Evolutionary conservation across 2,797 vertebrate species (phyloP), one percentile per base, ranked within the genome.

Genomic region (Sebastes wilsoni): DNA sequence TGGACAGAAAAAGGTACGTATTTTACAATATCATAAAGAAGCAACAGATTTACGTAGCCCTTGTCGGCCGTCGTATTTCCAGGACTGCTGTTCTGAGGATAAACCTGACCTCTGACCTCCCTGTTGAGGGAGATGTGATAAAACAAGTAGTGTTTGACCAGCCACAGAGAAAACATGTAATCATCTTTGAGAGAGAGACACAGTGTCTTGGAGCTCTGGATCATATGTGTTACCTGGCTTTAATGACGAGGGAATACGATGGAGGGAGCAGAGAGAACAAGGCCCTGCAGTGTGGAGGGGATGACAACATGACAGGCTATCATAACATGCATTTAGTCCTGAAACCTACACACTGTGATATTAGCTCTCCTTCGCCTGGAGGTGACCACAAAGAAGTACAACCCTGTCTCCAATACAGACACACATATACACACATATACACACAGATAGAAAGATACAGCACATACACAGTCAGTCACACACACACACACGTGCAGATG

Each of bases 301-400:
- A 64, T 64, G 80, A 72, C 52, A 60, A 75, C 36, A 77, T 75
- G 60, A 83, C 75, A 66, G 70, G 12, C 32, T 38, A 11, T 77
- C 77, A 86, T 81, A 87, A 83, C 66, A 82, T 62, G 52, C 49
- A 82, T 66, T 60, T 68, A 69, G 46, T 73, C 32, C 59, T 36
- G 78, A 87, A 79, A 81, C 25, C 58, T 64, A 30, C 46, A 32
- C 38, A 22, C 22, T 75, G 75, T 28, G 66, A 85, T 80, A 80
- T 80, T 75, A 79, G 70, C 72, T 68, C 55, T 60, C 42, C 30
- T 70, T 71, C 0, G 32, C 72, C 87, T 72, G 66, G 52, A 89
- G 82, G 56, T 27, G 70, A 72, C 54, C 23, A 65, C 25, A 13
- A n/a, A 77, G 69, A 34, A 55, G 42, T 6, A 20, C 32, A 52